Conservation (phyloP, 2,888 invertebrate genomes). For the Melanophora roralis region DNA sequence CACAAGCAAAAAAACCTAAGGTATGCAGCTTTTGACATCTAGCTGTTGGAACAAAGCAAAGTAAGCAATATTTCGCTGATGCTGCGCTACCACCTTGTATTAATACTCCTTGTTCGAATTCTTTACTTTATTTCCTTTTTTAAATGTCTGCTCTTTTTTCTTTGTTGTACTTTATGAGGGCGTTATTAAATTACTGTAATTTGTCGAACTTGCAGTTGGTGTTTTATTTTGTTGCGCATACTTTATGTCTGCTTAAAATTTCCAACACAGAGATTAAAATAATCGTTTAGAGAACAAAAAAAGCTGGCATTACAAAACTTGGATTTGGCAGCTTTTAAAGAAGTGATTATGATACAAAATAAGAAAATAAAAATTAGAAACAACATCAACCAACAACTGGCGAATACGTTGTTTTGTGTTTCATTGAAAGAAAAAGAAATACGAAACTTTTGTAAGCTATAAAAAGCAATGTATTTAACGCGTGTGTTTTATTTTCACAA, state of each 20-base stretch:
- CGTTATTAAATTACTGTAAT: slow-evolving; percentile 61
- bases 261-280: slow-evolving; percentile 8
- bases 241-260: slow-evolving; percentile 24
- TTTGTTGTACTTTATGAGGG: slow-evolving; percentile 45
- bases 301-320: slow-evolving; percentile 32
- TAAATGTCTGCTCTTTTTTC: slow-evolving; percentile 10
- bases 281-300: slow-evolving; percentile 10
- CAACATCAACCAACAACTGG: slow-evolving; percentile 13
- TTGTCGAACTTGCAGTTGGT: slow-evolving; percentile 29
- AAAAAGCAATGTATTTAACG: not conserved
- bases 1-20: too few species aligned
- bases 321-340: slow-evolving; percentile 10
- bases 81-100: too few species aligned
- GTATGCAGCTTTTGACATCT: too few species aligned
- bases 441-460: not conserved
- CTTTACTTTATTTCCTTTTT: not conserved
- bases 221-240: not conserved
- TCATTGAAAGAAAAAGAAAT: not conserved
- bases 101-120: slow-evolving; percentile 24
- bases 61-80: too few species aligned
- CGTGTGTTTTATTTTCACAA: slow-evolving; percentile 4
- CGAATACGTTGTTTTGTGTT: not conserved
- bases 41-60: too few species aligned
- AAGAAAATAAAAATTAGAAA: not conserved
- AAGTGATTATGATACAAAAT: slow-evolving; percentile 36